These are phyloP conservation scores for Ephialtes manifestator DNA, from an alignment of 2,888 invertebrate species.

Conservation along the genomic window DNA sequence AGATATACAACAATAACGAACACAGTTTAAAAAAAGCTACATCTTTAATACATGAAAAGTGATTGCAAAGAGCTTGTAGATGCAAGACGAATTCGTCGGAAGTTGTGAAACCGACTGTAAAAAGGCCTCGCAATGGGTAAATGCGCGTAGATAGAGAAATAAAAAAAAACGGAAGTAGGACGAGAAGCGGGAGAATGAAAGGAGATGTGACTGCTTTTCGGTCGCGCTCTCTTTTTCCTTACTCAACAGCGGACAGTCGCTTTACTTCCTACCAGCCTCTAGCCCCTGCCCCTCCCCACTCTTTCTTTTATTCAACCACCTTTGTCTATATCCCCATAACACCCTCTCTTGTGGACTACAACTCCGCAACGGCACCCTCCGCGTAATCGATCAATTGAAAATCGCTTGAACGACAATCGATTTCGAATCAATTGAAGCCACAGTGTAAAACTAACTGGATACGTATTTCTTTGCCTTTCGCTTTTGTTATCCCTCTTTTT, in stretches of 20 bases:
- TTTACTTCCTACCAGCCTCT: conserved; percentile 24
- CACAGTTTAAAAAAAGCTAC: background rate
- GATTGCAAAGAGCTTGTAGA: background rate
- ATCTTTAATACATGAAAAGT: background rate
- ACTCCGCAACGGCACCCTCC: conserved; percentile 53
- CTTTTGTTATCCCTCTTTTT: conserved; percentile 52
- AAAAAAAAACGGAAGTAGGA: conserved; percentile 4
- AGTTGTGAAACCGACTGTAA: conserved; percentile 39
- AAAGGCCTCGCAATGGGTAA: conserved; percentile 36
- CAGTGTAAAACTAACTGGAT: conserved; percentile 85
- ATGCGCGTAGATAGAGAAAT: conserved; percentile 9
- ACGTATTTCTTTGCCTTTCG: conserved; percentile 76
- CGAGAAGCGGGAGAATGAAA: conserved; percentile 19
- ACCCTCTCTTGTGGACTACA: conserved; percentile 38
- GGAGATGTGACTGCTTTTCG: conserved; percentile 33
- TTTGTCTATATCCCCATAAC: conserved; percentile 56
- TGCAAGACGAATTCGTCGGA: conserved; percentile 8
- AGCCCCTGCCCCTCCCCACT: conserved; percentile 23
- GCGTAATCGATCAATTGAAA: conserved; percentile 85
- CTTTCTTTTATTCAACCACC: conserved; percentile 59
- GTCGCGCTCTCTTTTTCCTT: conserved; percentile 34
- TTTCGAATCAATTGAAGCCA: conserved; percentile 84
- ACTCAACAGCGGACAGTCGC: conserved; percentile 41
- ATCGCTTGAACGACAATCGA: conserved; percentile 85
- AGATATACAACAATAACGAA: background rate